Conservation (phyloP, 2,113 vertebrate species). For the Rynchops niger region DNA sequence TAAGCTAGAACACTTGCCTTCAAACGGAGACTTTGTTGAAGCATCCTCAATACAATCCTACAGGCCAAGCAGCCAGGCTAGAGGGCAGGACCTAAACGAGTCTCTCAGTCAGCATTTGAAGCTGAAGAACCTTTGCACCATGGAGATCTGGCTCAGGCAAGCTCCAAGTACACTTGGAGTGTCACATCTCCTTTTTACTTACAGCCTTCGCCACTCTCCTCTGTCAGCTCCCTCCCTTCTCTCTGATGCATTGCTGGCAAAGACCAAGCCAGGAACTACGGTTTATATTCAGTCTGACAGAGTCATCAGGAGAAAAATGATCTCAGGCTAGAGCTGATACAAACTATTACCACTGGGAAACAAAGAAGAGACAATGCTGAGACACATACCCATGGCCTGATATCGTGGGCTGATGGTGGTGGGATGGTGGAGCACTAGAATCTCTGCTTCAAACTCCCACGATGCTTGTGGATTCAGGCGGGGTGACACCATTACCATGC, state of each 20-base stretch:
- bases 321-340: background rate
- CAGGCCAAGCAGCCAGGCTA: background rate
- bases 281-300: background rate
- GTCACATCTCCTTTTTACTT: background rate
- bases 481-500: constrained; percentile 98
- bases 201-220: background rate
- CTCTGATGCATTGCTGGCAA: background rate
- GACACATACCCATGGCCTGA: constrained; percentile 93
- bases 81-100: background rate
- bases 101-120: background rate
- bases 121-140: background rate
- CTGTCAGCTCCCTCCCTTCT: background rate
- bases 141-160: background rate
- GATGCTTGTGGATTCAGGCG: constrained; percentile 93
- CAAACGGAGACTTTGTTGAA: background rate
- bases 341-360: background rate
- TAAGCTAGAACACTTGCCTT: background rate
- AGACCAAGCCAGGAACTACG: background rate
- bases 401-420: constrained; percentile 97
- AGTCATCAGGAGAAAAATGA: background rate
- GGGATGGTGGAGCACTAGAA: constrained; percentile 95
- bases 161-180: background rate
- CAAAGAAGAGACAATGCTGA: background rate
- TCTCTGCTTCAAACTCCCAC: constrained; percentile 99
- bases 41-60: background rate